Conservation (phyloP, 2,797 vertebrate species). For the Huso huso region DNA sequence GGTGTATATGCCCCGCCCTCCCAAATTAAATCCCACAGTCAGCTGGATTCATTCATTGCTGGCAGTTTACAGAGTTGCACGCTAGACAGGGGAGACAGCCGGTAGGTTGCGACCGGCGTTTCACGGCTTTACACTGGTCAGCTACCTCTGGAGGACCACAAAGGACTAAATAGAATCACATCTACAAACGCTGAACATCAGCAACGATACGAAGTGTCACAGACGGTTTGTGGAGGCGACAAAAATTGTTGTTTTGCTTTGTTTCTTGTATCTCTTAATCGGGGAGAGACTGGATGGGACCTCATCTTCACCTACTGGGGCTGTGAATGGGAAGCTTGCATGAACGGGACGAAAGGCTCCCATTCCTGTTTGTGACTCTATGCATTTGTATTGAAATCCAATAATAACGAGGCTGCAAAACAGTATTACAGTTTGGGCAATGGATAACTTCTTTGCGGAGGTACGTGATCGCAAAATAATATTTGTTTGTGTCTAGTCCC, state of each 20-base stretch:
- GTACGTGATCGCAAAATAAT: constrained; percentile 22
- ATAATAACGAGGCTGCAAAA: constrained; percentile 38
- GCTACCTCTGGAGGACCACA: constrained; percentile 11
- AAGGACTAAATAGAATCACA: constrained; percentile 18
- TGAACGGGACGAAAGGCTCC: constrained; percentile 23
- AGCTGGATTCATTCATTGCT: constrained; percentile 6
- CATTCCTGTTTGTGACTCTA: constrained; percentile 33
- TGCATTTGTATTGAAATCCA: constrained; percentile 46
- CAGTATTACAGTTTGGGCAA: constrained; percentile 26
- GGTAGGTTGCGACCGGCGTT: background rate
- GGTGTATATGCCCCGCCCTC: background rate
- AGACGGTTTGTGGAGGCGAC: too few relatives aligned
- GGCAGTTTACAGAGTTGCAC: background rate
- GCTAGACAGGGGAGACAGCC: background rate
- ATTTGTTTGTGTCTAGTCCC: too few relatives aligned
- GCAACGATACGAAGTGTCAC: too few relatives aligned
- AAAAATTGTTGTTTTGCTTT: too few relatives aligned
- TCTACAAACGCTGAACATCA: background rate
- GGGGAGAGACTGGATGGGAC: constrained; percentile 18
- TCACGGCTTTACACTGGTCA: constrained; percentile 4
- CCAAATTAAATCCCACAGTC: background rate
- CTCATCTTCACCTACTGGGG: constrained; percentile 12
- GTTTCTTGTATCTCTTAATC: background rate
- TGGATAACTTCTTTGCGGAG: constrained; percentile 51
- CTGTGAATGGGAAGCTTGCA: constrained; percentile 44